Base-by-base conservation (phyloP, 37 sponge, comb jelly and placozoan species). In the Beroe forskalii region DNA sequence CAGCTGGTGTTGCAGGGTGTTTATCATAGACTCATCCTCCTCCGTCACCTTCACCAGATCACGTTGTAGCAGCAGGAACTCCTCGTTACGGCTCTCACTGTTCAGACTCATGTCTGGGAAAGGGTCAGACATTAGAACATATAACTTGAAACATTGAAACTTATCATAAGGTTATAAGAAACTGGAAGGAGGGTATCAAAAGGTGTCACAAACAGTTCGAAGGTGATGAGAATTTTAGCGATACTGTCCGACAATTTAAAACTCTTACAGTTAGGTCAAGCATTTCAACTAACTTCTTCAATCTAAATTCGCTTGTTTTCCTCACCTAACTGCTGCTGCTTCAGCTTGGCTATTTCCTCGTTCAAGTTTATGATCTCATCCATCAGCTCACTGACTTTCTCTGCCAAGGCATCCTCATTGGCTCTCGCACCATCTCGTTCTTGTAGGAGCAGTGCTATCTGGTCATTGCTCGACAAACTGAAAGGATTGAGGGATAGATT, bases 31-130 rank as follows among this genome's bases (percentile, higher is more conserved):
- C 86, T 44, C 86, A 23, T 80, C 86, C 30, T 80, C 86, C 27
- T 80, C 86, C 28, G 55, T 80, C 0, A 80, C 48, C 27, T 48
- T 41, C 8, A 44, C 40, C 4, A 80, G 30, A 23, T 80, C 86
- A 23, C 86, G 37, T 37, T 44, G 86, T 44, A 80, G 27, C 27
- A 42, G 86, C 27, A 33, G 86, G 6, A 43, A 25, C 30, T 80
- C 86, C 86, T 80, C 86, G 44, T 44, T 19, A 6, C n/a, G 55
- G 24, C 38, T 80, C 8, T 80, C 86, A 3, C 30, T 39, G 55
- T 80, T 80, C 55, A 80, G 30, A 80, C 86, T 43, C 86, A 80
- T 41, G 48, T 80, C 86, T 80, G 86, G 19, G 40, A 12, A 48
- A 12, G 6, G 6, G 55, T 48, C 55, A 48, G 55, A 12, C n/a